Percentiles rank a stretch among this genome's conserved stretches.
phyloP scores from a whole-genome alignment of 2,797 vertebrate genomes.

The Liasis olivaceus region DNA sequence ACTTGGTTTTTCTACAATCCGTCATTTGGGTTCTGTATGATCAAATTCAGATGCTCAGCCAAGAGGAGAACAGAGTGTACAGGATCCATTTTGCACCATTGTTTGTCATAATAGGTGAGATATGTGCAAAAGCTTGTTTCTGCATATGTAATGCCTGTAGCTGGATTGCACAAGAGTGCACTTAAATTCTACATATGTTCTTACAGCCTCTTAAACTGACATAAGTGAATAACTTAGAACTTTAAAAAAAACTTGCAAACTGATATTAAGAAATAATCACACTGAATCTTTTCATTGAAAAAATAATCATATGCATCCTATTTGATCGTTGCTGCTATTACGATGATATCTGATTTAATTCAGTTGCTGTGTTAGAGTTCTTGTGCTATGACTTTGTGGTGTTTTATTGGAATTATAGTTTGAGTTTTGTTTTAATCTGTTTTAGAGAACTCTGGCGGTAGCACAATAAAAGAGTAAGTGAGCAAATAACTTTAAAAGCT shows the following conservation, averaged over 20 bases:
- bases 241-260: constrained; percentile 4
- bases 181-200: constrained; percentile 8
- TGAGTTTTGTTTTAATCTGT: not conserved
- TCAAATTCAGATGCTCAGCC: not conserved
- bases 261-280: constrained; percentile 13
- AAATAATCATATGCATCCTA: not conserved
- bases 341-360: not conserved
- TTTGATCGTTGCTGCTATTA: not conserved
- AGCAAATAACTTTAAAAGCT: not conserved
- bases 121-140: not conserved
- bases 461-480: not conserved
- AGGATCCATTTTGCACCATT: not conserved
- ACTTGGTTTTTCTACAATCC: not conserved
- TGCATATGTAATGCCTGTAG: not conserved
- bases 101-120: not conserved
- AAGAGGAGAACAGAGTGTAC: not conserved
- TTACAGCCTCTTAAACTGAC: constrained; percentile 4
- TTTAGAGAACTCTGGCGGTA: not conserved
- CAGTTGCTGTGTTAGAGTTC: not conserved
- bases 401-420: not conserved
- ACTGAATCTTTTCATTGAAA: not conserved
- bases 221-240: not conserved
- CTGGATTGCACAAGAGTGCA: not conserved
- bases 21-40: not conserved
- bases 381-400: not conserved